Evolutionary conservation across 1,140 invertebrate species (phyloP), one percentile per base, ranked within the genome.

Genomic region (Rhyacophila brunnea): DNA sequence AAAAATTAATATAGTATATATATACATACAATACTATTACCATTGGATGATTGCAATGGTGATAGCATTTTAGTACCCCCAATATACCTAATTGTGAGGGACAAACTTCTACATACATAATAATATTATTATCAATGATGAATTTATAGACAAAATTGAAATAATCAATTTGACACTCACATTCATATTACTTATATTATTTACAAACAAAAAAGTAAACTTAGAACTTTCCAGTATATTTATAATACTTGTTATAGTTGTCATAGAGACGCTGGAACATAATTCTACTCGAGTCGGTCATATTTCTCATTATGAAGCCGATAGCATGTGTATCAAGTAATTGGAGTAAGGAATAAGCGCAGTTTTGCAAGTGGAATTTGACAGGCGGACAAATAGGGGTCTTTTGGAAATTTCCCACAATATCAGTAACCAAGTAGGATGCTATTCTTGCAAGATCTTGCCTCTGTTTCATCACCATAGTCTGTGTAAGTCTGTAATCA

Each of bases 211-310:
- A 28, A 28, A 28, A 5, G 23, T 28, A 28, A 9, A 28, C 35
- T 54, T 49, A 60, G 7, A 44, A 60, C 4, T 19, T 43, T 13
- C 62, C 62, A 10, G 42, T 53, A 51, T 55, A 64, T 44, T 64
- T 64, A 14, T 64, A 53, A 44, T 60, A 64, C 13, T 51, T 60
- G 19, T 56, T 60, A 34, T 64, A 64, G 28, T 54, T 57, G 36
- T 56, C 50, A 43, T 60, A 53, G 0, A 60, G 34, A 10, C 47
- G 38, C 23, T 64, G 62, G 48, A 64, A 64, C 14, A 57, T 51
- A 6, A 60, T 56, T 19, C 57, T 14, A 11, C 47, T 36, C 17
- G 59, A 13, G 14, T 51, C 55, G 0, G 52, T 15, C 53, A 57
- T 42, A 18, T 60, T 60, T n/a, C 62, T 56, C 57, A 60, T 60